Evolutionary conservation across 2,113 vertebrate species (phyloP).

Genomic region (Thamnophis sirtalis): DNA sequence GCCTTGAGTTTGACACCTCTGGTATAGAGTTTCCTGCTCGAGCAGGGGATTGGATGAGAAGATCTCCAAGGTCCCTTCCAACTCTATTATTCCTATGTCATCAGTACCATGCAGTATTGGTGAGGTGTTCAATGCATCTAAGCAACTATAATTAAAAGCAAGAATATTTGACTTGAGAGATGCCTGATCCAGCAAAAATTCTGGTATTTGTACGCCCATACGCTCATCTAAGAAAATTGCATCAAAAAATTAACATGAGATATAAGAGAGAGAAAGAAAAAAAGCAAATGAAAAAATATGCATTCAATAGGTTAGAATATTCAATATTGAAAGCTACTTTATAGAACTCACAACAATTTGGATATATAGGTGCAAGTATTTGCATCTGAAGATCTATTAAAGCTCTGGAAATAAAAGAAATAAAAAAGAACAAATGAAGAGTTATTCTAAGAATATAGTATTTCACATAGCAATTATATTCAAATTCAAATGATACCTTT

Average conservation of each 20-base stretch:
- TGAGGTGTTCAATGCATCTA: neutral
- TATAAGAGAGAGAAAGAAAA: neutral
- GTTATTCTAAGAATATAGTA: neutral
- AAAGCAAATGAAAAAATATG: neutral
- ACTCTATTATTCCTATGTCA: neutral
- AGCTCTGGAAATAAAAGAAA: neutral
- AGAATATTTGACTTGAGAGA: neutral
- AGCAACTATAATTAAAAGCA: neutral
- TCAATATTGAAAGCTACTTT: neutral
- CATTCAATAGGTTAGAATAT: neutral
- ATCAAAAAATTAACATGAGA: neutral
- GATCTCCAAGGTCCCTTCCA: neutral
- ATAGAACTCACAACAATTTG: neutral
- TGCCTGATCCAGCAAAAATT: neutral
- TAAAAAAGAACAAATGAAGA: neutral
- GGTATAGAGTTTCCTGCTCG: neutral
- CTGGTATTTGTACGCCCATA: neutral
- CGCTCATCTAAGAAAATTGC: neutral
- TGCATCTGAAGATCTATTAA: neutral
- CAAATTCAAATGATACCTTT: neutral
- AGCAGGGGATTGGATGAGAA: neutral
- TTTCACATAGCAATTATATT: neutral
- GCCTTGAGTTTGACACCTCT: too few species aligned
- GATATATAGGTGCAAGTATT: too few species aligned
- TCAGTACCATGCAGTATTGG: neutral